Base-by-base conservation (phyloP, 2,113 vertebrate genomes). In the Scortum barcoo region DNA sequence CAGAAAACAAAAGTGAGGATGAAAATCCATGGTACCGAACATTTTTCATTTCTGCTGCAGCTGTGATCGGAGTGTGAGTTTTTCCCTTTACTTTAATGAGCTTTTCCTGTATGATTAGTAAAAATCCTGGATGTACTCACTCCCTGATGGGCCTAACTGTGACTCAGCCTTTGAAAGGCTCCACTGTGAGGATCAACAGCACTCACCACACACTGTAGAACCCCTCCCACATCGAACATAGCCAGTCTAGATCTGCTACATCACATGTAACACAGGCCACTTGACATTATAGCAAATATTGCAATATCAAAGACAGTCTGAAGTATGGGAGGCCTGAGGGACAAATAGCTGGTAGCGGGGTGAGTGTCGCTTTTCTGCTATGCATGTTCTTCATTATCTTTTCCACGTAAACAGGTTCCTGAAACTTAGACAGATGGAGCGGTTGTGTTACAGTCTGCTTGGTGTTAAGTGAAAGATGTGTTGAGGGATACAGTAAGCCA, bases 391-490 rank as follows among this genome's bases (percentile, higher is more conserved):
- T 73, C 50, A 85, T 91, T 88, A 88, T 88, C 68, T 77, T 74
- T 80, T 87, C 90, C n/a, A 17, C 82, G 78, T 87, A 91, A 90
- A 89, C 86, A 76, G 83, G 78, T 88, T 81, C 72, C 69, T 82
- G 65, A 83, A 91, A 88, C 56, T 36, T 14, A 77, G 87, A 85
- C 86, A 85, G 87, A 89, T 80, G 78, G 88, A 70, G 84, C 17
- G 73, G 42, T 87, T 87, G 72, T 76, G 83, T 91, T 91, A 70
- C 89, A 88, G 87, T 87, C 87, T 90, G 86, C 85, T 80, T 69
- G 85, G 89, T 87, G 88, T 89, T 89, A 89, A 78, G 86, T 88
- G 83, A 86, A 86, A 88, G 89, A 89, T 86, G 87, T 81, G 85
- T 73, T 63, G 86, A 91, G 82, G 91, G 88, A 89, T 78, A 85